Base-by-base conservation (phyloP, 2,797 vertebrate species). In the Anguilla marmorata region DNA sequence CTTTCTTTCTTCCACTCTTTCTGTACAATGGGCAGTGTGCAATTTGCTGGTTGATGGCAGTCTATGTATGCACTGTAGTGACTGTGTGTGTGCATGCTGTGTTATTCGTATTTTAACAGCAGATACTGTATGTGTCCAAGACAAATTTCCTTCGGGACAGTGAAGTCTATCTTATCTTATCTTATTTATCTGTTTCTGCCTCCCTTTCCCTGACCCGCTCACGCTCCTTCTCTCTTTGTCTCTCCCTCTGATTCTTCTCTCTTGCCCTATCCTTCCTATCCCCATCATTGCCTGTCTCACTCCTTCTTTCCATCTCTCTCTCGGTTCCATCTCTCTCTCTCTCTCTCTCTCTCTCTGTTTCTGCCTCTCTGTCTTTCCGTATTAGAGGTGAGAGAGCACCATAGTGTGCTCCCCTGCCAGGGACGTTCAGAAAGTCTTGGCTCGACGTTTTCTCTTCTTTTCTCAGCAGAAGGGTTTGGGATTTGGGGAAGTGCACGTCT, bases 341-440 rank as follows among this genome's bases (percentile, higher is more conserved):
- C 69, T 30, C 5, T 21, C 27, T 27, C 72, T 24, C 63, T 69
- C 56, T 30, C 86, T 33, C 58, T 45, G 82, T 33, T 82, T 56
- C 48, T 85, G 69, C 83, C 16, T 85, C 74, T 89, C 27, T 87
- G 60, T 90, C 63, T 90, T 63, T 88, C 21, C 90, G 50, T 50
- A 50, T 86, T 84, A 69, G 80, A 84, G 89, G 69, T 87, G 85
- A 50, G 66, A 76, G 72, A 85, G 27, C 45, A 69, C 56, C 92
- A 91, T 84, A 87, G 21, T 27, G 56, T 82, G n/a, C 72, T 52
- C 76, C 89, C 88, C 91, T n/a, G 93, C 90, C 92, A 93, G 91
- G 92, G 91, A 85, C 85, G 80, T 87, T 88, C 89, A 30, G 45
- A 86, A 87, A 89, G 83, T 84, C 83, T 85, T 88, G 88, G 86